A percentile compares a stretch with the other conserved stretches of the same genome.
These are phyloP conservation scores for Cottoperca gobio DNA, from an alignment of 2,797 vertebrate species.

Conservation along the genomic window DNA sequence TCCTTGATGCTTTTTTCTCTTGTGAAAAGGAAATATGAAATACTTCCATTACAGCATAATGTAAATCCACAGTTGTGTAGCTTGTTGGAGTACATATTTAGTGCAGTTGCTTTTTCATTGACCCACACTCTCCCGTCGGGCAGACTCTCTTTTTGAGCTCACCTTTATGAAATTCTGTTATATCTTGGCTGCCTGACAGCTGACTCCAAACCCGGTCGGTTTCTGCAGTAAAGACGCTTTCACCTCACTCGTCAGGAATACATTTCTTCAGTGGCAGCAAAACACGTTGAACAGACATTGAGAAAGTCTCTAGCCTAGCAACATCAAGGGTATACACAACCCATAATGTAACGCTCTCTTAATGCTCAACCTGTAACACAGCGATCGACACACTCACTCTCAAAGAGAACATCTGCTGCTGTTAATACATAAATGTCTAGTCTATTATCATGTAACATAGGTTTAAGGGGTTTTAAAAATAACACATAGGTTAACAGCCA, in stretches of 20 bases:
- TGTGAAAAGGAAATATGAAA: background rate
- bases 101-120: slow-evolving; percentile 7
- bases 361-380: background rate
- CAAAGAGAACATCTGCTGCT: background rate
- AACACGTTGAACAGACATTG: background rate
- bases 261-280: slow-evolving; percentile 4
- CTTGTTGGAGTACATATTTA: slow-evolving; percentile 6
- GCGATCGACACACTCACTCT: background rate
- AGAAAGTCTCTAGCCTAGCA: background rate
- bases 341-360: background rate
- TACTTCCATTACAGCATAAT: background rate
- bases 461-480: background rate
- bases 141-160: background rate
- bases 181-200: slow-evolving; percentile 16
- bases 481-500: background rate
- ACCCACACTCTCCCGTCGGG: background rate
- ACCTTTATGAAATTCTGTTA: background rate
- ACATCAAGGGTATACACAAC: background rate
- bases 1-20: background rate
- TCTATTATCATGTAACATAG: background rate
- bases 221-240: slow-evolving; percentile 1
- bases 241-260: background rate
- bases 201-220: background rate
- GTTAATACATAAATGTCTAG: background rate
- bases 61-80: background rate